Conservation (phyloP, 1,140 invertebrate species). For the Anagrus nilaparvatae region DNA sequence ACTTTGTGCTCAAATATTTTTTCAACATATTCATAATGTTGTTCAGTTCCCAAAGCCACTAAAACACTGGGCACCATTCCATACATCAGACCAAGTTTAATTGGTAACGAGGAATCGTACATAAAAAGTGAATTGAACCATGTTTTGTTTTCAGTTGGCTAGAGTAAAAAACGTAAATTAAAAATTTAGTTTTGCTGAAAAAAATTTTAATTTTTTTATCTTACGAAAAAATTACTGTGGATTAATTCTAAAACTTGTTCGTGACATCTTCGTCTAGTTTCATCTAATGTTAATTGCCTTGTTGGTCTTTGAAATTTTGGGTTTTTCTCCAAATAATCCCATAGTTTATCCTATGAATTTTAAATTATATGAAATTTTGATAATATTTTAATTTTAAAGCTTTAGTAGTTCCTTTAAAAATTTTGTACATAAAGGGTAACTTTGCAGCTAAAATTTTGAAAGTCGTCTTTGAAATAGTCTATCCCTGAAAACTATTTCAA, state of each 20-base stretch:
- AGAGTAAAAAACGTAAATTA: constrained; percentile 17
- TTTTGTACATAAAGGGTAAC: too few relatives aligned
- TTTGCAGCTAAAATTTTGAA: too few relatives aligned
- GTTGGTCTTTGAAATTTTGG: constrained; percentile 58
- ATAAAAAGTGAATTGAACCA: constrained; percentile 54
- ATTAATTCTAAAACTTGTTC: constrained; percentile 43
- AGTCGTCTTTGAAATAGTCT: too few relatives aligned
- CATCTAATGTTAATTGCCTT: constrained; percentile 54
- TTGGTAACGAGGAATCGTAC: constrained; percentile 54
- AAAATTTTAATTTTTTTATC: constrained; percentile 9
- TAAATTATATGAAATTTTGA: too few relatives aligned
- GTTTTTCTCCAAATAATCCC: constrained; percentile 70
- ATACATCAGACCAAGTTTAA: constrained; percentile 58
- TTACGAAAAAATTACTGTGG: constrained; percentile 45
- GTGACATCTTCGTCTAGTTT: constrained; percentile 54
- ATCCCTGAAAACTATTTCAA: too few relatives aligned
- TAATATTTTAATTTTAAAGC: too few relatives aligned
- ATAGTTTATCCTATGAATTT: constrained; percentile 69
- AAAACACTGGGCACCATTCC: constrained; percentile 60
- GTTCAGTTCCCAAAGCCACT: constrained; percentile 62
- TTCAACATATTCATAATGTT: constrained; percentile 61
- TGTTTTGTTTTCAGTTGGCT: constrained; percentile 51
- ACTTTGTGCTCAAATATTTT: constrained; percentile 60
- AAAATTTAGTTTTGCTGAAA: neutral
- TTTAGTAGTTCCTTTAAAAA: too few relatives aligned